These are phyloP conservation scores for Odontomachus brunneus DNA, from an alignment of 1,140 invertebrate genomes.

Conservation along the genomic window DNA sequence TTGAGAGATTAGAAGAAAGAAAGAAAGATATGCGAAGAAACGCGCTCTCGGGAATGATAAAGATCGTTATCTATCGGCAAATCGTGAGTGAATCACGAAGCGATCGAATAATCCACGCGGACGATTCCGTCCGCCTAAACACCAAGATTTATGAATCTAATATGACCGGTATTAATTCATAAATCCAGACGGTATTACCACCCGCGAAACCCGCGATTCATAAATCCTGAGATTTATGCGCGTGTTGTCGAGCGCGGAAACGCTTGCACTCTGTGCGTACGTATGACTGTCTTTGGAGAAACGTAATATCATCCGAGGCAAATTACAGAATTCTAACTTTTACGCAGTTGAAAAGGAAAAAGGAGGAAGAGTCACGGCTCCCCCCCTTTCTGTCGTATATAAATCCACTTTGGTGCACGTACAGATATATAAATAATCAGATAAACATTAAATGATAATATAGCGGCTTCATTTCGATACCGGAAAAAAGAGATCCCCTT, in stretches of 20 bases:
- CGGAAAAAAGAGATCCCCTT: too few species aligned
- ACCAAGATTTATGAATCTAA: slow-evolving; percentile 70
- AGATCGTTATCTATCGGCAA: slow-evolving; percentile 40
- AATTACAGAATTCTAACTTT: slow-evolving; percentile 54
- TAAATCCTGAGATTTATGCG: slow-evolving; percentile 71
- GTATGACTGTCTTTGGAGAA: slow-evolving; percentile 65
- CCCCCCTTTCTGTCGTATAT: neutral
- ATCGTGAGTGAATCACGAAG: slow-evolving; percentile 36
- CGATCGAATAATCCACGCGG: slow-evolving; percentile 48
- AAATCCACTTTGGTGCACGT: neutral
- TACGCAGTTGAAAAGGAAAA: neutral
- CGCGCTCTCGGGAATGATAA: slow-evolving; percentile 30
- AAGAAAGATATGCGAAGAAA: neutral
- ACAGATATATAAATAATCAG: slow-evolving; percentile 16
- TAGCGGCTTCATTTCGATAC: too few species aligned
- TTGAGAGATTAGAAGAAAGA: neutral
- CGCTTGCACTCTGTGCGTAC: slow-evolving; percentile 38
- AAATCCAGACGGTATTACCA: slow-evolving; percentile 67
- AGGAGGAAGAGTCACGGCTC: slow-evolving; percentile 42
- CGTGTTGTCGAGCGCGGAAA: slow-evolving; percentile 48
- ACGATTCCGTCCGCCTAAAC: slow-evolving; percentile 66
- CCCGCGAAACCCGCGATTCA: slow-evolving; percentile 69
- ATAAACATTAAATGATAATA: neutral
- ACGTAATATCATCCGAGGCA: slow-evolving; percentile 51
- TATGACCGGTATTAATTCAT: slow-evolving; percentile 73